Evolutionary conservation across 1,140 invertebrate species (phyloP).

Genomic region (Brachionus asplanchnoidis): DNA sequence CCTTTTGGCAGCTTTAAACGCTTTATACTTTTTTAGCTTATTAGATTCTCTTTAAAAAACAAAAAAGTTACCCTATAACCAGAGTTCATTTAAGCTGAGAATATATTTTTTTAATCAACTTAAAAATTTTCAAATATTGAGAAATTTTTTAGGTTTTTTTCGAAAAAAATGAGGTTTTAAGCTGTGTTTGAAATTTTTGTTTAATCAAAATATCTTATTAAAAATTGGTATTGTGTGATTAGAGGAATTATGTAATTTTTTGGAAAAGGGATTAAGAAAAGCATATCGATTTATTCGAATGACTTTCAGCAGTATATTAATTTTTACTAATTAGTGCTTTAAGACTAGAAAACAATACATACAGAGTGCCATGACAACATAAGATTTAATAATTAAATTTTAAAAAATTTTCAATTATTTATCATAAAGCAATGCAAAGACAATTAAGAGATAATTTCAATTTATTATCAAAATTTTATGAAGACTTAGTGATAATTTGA

Average conservation of each 20-base stretch:
- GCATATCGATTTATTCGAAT: background rate
- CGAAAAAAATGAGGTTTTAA: background rate
- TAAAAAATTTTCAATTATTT: background rate
- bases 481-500: background rate
- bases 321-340: background rate
- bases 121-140: background rate
- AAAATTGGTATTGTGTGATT: background rate
- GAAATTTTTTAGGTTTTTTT: background rate
- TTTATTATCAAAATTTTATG: background rate
- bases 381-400: background rate
- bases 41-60: too few relatives aligned
- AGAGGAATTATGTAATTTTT: background rate
- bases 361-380: background rate
- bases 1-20: background rate
- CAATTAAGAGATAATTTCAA: background rate
- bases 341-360: constrained; percentile 17
- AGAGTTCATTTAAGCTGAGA: background rate
- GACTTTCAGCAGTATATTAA: background rate
- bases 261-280: background rate
- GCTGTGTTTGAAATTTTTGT: background rate
- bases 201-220: background rate
- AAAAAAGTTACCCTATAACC: too few relatives aligned
- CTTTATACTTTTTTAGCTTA: background rate
- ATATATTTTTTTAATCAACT: background rate
- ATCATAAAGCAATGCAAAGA: too few relatives aligned